A percentile compares a stretch with the other conserved stretches of the same genome.
phyloP scores from a whole-genome alignment of 2,797 vertebrate species.

The Bryconaethiops microstoma region DNA sequence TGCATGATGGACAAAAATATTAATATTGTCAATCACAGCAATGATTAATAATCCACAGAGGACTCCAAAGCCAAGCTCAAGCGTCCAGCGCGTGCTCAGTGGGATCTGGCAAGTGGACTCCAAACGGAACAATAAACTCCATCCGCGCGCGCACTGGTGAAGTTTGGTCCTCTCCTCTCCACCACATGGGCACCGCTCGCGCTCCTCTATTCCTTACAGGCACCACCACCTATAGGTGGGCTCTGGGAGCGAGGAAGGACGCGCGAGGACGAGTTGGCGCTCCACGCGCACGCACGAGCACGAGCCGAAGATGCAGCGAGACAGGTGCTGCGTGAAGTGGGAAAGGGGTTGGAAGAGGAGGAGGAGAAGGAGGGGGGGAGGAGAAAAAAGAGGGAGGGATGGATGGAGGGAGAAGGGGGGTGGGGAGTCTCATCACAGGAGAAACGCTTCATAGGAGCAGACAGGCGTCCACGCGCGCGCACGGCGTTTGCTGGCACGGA shows the following conservation, averaged over 20 bases:
- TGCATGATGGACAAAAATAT: slow-evolving; percentile 26
- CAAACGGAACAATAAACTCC: slow-evolving; percentile 53
- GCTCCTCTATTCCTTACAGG: not conserved
- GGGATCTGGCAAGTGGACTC: slow-evolving; percentile 58
- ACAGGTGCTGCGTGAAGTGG: slow-evolving; percentile 30
- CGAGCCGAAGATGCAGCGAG: slow-evolving; percentile 31
- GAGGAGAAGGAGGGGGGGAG: not conserved
- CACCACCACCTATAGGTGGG: not conserved
- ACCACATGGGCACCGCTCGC: not conserved
- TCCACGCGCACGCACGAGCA: slow-evolving; percentile 15
- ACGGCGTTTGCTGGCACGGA: slow-evolving; percentile 44
- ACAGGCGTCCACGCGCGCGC: slow-evolving; percentile 56
- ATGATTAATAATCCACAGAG: slow-evolving; percentile 59
- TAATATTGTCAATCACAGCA: not conserved
- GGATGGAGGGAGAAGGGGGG: not conserved
- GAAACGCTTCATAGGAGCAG: slow-evolving; percentile 59
- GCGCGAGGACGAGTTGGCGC: slow-evolving; percentile 4
- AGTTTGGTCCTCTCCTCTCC: not conserved
- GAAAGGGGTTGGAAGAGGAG: not conserved
- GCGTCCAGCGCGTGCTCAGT: slow-evolving; percentile 37
- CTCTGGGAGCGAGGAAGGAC: not conserved
- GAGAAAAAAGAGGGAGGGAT: not conserved
- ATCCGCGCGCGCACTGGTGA: slow-evolving; percentile 39
- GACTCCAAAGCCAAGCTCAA: not conserved
- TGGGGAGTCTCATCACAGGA: slow-evolving; percentile 46